phyloP scores from a whole-genome alignment of 2,888 invertebrate species.

The Clistopyga incitator region DNA sequence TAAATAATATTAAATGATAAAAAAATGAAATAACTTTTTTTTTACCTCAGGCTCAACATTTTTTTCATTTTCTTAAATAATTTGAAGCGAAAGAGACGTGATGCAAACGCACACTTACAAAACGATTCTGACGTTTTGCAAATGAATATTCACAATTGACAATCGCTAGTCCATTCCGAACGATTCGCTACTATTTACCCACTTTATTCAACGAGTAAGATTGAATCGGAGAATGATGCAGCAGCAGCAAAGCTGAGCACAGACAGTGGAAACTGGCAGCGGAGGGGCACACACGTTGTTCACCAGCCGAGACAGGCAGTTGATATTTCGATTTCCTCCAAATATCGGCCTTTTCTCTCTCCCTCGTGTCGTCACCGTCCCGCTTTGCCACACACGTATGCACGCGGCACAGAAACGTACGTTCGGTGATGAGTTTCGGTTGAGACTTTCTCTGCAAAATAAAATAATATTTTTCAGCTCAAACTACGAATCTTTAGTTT shows the following conservation, averaged over 20 bases:
- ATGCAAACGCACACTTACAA: no score
- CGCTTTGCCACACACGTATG: neutral
- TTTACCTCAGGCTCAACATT: no score
- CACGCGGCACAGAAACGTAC: conserved; percentile 2
- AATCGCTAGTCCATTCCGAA: neutral
- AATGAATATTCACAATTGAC: neutral
- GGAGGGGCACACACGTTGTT: neutral
- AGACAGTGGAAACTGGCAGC: neutral
- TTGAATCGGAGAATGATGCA: conserved; percentile 22
- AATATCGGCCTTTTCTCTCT: conserved; percentile 27
- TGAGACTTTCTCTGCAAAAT: neutral
- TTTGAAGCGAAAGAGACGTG: no score
- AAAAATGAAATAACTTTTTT: no score
- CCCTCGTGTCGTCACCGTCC: neutral
- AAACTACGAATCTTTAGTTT: no score
- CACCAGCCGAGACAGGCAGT: conserved; percentile 15
- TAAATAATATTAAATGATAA: no score
- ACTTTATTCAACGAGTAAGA: conserved; percentile 14
- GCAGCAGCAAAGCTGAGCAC: neutral
- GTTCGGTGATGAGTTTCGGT: conserved; percentile 10
- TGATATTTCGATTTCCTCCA: conserved; percentile 28
- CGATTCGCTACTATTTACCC: neutral
- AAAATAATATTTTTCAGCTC: neutral
- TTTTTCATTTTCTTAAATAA: no score
- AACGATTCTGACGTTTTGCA: neutral